phyloP scores from a whole-genome alignment of 1,140 invertebrate species.

The Gonioctena quinquepunctata region DNA sequence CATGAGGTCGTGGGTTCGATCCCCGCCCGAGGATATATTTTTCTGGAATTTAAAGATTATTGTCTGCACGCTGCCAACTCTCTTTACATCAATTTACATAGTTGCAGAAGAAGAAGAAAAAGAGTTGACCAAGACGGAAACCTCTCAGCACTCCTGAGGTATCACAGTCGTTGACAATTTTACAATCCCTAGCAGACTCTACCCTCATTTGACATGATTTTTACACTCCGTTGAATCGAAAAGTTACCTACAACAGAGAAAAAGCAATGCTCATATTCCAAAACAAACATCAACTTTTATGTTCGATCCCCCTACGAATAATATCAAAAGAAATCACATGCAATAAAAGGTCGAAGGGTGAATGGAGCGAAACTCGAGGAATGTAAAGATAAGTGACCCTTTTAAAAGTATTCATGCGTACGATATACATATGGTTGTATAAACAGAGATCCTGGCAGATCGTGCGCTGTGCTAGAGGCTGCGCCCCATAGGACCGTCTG shows the following conservation, averaged over 20 bases:
- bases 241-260: background rate
- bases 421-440: constrained; percentile 53
- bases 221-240: background rate
- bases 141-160: too few relatives aligned
- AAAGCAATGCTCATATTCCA: background rate
- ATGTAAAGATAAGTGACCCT: constrained; percentile 50
- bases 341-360: constrained; percentile 14
- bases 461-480: background rate
- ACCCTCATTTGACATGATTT: too few relatives aligned
- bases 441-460: constrained; percentile 34
- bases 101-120: too few relatives aligned
- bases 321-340: constrained; percentile 4
- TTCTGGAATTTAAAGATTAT: too few relatives aligned
- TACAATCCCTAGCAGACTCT: too few relatives aligned
- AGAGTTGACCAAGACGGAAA: too few relatives aligned
- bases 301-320: background rate
- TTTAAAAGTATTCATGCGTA: constrained; percentile 53
- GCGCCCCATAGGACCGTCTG: constrained; percentile 37
- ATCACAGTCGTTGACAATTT: too few relatives aligned
- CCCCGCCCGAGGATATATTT: too few relatives aligned
- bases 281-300: background rate
- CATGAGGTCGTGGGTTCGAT: too few relatives aligned
- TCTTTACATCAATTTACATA: too few relatives aligned
- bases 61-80: too few relatives aligned
- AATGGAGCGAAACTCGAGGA: constrained; percentile 38